These are phyloP conservation scores for Chroicocephalus ridibundus DNA, from an alignment of 2,113 vertebrate species.

Conservation along the genomic window DNA sequence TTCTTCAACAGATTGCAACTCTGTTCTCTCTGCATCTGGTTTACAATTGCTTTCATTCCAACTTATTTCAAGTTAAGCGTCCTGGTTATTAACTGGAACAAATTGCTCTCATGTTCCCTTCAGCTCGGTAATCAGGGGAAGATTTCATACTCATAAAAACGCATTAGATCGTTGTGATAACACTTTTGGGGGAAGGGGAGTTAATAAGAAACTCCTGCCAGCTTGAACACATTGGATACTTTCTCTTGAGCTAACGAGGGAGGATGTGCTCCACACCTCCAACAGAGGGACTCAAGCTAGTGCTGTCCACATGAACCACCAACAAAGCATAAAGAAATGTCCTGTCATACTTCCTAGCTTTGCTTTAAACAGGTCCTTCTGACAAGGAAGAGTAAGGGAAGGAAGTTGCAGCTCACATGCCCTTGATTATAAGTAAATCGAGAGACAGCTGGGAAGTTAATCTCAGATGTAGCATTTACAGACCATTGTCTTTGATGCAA, in stretches of 20 bases:
- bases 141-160: conserved; percentile 42
- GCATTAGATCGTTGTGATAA: conserved; percentile 21
- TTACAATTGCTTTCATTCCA: conserved; percentile 30
- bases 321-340: background rate
- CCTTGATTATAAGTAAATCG: background rate
- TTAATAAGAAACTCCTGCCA: conserved; percentile 25
- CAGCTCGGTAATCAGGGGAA: conserved; percentile 13
- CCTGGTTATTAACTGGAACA: conserved; percentile 29
- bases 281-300: background rate
- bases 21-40: conserved; percentile 11
- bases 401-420: background rate
- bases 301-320: background rate
- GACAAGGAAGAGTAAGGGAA: conserved; percentile 23
- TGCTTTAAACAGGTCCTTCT: background rate
- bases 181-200: background rate
- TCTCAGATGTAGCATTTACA: background rate
- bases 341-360: background rate
- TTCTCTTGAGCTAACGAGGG: background rate
- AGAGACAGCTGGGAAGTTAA: background rate
- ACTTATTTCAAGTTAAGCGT: conserved; percentile 29
- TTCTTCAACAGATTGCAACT: background rate
- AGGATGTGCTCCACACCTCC: background rate
- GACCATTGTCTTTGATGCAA: background rate
- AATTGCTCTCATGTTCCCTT: conserved; percentile 44
- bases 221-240: background rate